Conservation (phyloP, 2,113 vertebrate genomes). For the Sclerurus mexicanus region DNA sequence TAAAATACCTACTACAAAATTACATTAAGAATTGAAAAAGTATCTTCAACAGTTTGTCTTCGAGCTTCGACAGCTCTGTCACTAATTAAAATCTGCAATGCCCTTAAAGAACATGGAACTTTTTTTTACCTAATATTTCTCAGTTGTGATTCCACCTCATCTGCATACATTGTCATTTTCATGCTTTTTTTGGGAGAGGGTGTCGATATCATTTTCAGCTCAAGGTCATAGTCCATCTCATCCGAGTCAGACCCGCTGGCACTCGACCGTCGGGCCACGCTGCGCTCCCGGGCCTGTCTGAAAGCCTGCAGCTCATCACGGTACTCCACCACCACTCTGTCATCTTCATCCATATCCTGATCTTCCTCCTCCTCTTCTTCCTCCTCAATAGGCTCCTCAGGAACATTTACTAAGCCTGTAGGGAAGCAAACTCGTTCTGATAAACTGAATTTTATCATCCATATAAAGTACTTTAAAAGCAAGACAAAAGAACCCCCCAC, state of each 20-base stretch:
- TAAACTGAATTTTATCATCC: neutral
- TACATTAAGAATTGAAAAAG: neutral
- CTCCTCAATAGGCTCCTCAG: slow-evolving; percentile 88
- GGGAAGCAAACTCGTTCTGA: neutral
- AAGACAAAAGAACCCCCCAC: neutral
- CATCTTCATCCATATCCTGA: slow-evolving; percentile 94
- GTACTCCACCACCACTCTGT: slow-evolving; percentile 92
- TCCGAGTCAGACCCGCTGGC: slow-evolving; percentile 89
- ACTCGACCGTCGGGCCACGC: slow-evolving; percentile 33
- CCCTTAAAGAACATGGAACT: neutral
- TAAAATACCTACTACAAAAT: neutral
- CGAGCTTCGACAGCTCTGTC: neutral
- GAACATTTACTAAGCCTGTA: slow-evolving; percentile 90
- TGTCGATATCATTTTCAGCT: slow-evolving; percentile 98
- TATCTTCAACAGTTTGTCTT: neutral
- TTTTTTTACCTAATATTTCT: slow-evolving; percentile 88
- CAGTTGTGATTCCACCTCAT: slow-evolving; percentile 90
- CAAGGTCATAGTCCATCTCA: slow-evolving; percentile 98
- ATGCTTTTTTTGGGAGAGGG: slow-evolving; percentile 97
- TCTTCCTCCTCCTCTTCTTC: slow-evolving; percentile 88
- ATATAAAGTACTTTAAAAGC: neutral
- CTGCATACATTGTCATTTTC: slow-evolving; percentile 99
- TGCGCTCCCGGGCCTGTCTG: slow-evolving; percentile 70
- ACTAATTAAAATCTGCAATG: neutral
- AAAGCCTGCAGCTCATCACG: slow-evolving; percentile 78